A percentile compares a stretch with the other conserved stretches of the same genome.
Conservation (phyloP, 2,113 vertebrate genomes). For the Sander vitreus region DNA sequence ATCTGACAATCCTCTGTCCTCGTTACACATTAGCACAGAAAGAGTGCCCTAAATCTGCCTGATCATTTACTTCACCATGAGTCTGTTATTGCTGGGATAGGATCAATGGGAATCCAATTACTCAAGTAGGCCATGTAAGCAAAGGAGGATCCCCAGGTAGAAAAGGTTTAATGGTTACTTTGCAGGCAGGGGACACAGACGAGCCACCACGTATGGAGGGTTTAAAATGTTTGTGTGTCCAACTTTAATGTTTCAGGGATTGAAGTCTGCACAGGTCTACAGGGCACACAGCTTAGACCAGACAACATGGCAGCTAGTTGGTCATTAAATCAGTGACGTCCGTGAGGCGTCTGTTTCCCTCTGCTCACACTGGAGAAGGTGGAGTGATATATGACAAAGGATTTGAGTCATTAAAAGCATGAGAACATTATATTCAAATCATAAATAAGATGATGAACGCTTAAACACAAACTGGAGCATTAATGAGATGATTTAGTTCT, state of each 20-base stretch:
- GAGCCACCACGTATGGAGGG: background rate
- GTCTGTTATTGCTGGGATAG: slow-evolving; percentile 39
- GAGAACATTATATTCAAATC: background rate
- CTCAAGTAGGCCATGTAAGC: slow-evolving; percentile 62
- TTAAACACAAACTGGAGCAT: background rate
- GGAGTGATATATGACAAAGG: background rate
- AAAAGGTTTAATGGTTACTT: slow-evolving; percentile 28
- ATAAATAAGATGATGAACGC: background rate
- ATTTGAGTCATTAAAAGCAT: background rate
- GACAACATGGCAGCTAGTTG: slow-evolving; percentile 23
- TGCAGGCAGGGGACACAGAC: slow-evolving; percentile 1
- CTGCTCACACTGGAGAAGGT: slow-evolving; percentile 1
- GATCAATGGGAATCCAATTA: slow-evolving; percentile 76
- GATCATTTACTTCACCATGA: slow-evolving; percentile 33
- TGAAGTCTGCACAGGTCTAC: slow-evolving; percentile 18
- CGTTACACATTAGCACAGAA: slow-evolving; percentile 28
- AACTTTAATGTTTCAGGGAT: slow-evolving; percentile 10
- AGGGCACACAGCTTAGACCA: slow-evolving; percentile 3
- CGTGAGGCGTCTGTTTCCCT: background rate
- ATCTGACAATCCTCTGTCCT: slow-evolving; percentile 21
- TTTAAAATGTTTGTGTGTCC: slow-evolving; percentile 10
- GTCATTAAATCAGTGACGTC: slow-evolving; percentile 33
- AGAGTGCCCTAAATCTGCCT: slow-evolving; percentile 25
- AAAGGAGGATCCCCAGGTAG: slow-evolving; percentile 41
- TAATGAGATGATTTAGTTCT: background rate